These are phyloP conservation scores for Drosophila melanosoma DNA, from an alignment of 2,888 invertebrate genomes.

Conservation along the genomic window DNA sequence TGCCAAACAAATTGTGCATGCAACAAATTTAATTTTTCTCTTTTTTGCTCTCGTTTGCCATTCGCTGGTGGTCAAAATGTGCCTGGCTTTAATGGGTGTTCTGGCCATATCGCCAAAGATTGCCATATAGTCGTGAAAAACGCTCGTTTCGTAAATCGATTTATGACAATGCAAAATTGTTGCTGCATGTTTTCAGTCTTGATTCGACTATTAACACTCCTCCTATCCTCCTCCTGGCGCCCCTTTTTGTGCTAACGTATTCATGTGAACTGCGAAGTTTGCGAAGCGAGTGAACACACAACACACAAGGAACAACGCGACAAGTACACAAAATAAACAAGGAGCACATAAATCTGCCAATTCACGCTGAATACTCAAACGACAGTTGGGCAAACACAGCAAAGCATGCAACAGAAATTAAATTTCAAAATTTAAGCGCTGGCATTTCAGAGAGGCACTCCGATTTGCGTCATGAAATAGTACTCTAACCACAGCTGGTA, in stretches of 20 bases:
- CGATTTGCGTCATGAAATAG: constrained; percentile 6
- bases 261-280: constrained; percentile 56
- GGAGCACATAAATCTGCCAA: constrained; percentile 8
- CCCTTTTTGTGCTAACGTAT: constrained; percentile 43
- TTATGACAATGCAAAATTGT: constrained; percentile 49
- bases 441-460: constrained; percentile 16
- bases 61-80: neutral
- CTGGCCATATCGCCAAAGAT: constrained; percentile 23
- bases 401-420: constrained; percentile 40
- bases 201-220: neutral
- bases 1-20: constrained; percentile 11
- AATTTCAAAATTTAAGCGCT: constrained; percentile 46
- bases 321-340: constrained; percentile 14
- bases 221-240: neutral
- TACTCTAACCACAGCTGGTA: constrained; percentile 6
- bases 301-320: constrained; percentile 27
- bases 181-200: constrained; percentile 28
- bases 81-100: neutral
- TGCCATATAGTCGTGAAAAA: constrained; percentile 23
- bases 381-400: constrained; percentile 1
- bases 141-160: constrained; percentile 44
- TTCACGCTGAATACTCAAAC: constrained; percentile 9
- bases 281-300: constrained; percentile 35
- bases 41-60: constrained; percentile 7
- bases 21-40: constrained; percentile 17